Evolutionary conservation across 30 jellyfish, hydroid and myxozoan genomes (phyloP).

Genomic region (Rhopilema esculentum): DNA sequence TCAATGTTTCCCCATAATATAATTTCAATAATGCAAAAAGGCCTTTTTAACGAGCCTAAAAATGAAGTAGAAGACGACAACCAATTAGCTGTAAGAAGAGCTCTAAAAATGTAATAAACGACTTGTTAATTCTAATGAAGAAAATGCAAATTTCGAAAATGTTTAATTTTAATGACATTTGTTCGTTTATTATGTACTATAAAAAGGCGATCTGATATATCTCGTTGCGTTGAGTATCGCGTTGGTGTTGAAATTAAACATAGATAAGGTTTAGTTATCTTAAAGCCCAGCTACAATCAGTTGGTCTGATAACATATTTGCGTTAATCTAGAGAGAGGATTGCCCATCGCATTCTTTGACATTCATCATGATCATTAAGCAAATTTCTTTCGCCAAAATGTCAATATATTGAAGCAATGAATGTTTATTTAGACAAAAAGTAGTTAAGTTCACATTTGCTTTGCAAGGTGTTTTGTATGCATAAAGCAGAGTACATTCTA

Average conservation of each 20-base stretch:
- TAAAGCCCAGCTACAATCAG: neutral
- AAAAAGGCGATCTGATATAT: neutral
- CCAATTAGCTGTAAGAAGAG: too few species aligned
- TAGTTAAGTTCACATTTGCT: neutral
- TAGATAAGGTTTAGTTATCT: neutral
- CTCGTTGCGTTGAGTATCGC: neutral
- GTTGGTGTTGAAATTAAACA: too few species aligned
- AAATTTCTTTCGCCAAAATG: neutral
- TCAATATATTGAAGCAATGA: neutral
- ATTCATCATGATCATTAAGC: neutral
- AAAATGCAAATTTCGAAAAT: too few species aligned
- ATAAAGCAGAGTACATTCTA: neutral
- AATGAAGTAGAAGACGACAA: too few species aligned
- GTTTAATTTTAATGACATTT: too few species aligned
- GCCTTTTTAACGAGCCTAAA: too few species aligned
- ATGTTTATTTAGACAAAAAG: neutral
- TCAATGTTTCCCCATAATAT: too few species aligned
- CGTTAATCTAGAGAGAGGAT: neutral
- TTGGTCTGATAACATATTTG: neutral
- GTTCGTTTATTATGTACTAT: too few species aligned
- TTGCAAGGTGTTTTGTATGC: neutral
- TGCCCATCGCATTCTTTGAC: neutral
- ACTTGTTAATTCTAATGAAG: too few species aligned
- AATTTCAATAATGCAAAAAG: too few species aligned
- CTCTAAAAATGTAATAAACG: too few species aligned